Evolutionary conservation across 2,113 vertebrate genomes (phyloP).

Genomic region (Spermophilus dauricus): DNA sequence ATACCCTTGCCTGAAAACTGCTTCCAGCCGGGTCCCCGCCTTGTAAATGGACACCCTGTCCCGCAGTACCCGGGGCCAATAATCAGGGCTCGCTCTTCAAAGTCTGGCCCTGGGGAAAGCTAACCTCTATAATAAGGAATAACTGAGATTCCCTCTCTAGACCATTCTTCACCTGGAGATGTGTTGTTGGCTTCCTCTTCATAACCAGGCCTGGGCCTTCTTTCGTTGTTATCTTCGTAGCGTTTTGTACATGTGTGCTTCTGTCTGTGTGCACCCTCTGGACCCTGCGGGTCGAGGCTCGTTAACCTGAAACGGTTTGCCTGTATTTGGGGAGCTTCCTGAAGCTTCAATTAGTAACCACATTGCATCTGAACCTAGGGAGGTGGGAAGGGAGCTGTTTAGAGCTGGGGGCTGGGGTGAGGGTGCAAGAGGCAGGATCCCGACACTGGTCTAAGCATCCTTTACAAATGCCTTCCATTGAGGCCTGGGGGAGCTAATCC

Average conservation of each 20-base stretch:
- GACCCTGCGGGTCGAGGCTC: neutral
- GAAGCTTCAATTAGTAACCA: neutral
- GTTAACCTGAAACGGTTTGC: neutral
- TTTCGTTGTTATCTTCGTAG: neutral
- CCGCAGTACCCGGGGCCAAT: neutral
- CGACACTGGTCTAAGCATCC: neutral
- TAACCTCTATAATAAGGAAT: neutral
- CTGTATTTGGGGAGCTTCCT: neutral
- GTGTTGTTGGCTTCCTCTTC: neutral
- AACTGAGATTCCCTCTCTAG: neutral
- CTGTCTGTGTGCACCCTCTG: neutral
- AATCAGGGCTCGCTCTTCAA: neutral
- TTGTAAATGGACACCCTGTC: conserved; percentile 44
- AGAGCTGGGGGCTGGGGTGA: neutral
- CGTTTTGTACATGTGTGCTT: neutral
- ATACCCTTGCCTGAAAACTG: neutral
- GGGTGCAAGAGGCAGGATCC: neutral
- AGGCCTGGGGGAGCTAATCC: neutral
- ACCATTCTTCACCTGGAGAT: neutral
- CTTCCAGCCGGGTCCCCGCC: conserved; percentile 50
- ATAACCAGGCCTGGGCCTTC: conserved; percentile 39
- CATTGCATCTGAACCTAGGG: neutral
- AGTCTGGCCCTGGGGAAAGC: neutral
- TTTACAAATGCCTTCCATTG: too few species aligned
- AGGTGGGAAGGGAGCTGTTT: neutral